Conservation (phyloP, 2,113 vertebrate species). For the Rhinopomastus cyanomelas region DNA sequence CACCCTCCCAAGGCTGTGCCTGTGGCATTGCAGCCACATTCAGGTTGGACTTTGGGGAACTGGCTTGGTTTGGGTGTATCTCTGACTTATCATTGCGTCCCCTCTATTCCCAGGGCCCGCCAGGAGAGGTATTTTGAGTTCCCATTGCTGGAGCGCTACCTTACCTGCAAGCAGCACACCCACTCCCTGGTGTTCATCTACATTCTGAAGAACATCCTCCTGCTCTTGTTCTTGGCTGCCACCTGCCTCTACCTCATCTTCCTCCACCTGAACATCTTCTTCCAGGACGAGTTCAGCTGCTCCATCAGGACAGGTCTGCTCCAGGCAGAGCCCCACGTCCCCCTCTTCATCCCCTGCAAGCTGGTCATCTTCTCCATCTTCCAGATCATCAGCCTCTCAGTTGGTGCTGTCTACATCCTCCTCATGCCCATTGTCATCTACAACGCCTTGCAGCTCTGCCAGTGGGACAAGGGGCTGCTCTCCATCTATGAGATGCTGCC, state of each 20-base stretch:
- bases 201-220: slow-evolving; percentile 86
- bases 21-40: fast-evolving
- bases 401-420: slow-evolving; percentile 82
- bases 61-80: not conserved
- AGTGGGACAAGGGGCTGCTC: slow-evolving; percentile 92
- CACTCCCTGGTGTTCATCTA: slow-evolving; percentile 87
- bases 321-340: slow-evolving; percentile 75
- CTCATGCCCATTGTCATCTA: slow-evolving; percentile 85
- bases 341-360: slow-evolving; percentile 87
- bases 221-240: slow-evolving; percentile 84
- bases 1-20: not conserved
- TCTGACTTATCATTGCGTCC: not conserved
- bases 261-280: slow-evolving; percentile 88
- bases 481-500: slow-evolving; percentile 93
- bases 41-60: not conserved
- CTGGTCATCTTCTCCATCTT: slow-evolving; percentile 88
- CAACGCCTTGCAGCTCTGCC: slow-evolving; percentile 87
- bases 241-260: slow-evolving; percentile 92
- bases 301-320: slow-evolving; percentile 86
- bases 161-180: slow-evolving; percentile 88
- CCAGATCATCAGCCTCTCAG: slow-evolving; percentile 87
- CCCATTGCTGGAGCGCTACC: slow-evolving; percentile 91
- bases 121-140: slow-evolving; percentile 94
- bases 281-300: slow-evolving; percentile 94
- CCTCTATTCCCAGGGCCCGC: slow-evolving; percentile 82